Conservation (phyloP, 2,113 vertebrate genomes). For the Odontesthes bonariensis region DNA sequence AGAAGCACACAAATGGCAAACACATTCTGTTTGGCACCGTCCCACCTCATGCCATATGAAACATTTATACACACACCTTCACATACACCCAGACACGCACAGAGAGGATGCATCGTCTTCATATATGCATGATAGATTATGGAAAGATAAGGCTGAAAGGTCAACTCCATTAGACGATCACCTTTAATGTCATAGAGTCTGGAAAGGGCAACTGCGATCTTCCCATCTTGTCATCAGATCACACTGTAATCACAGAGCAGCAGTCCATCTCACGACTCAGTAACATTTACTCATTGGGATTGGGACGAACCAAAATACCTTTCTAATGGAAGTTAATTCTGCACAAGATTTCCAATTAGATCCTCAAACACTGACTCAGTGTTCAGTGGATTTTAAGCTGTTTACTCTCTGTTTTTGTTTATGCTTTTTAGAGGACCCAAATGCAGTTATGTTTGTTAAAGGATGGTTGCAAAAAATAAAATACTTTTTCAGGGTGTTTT, state of each 20-base stretch:
- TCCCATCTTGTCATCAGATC: slow-evolving; percentile 29
- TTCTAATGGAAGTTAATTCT: slow-evolving; percentile 10
- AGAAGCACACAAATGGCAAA: slow-evolving; percentile 4
- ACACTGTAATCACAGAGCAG: slow-evolving; percentile 38
- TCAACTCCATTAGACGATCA: slow-evolving; percentile 74
- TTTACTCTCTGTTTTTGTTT: too few relatives aligned
- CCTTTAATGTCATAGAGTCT: slow-evolving; percentile 73
- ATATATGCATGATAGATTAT: slow-evolving; percentile 63
- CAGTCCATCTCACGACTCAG: slow-evolving; percentile 20
- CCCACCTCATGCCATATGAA: slow-evolving; percentile 4
- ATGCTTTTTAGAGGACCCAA: too few relatives aligned
- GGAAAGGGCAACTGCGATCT: slow-evolving; percentile 60
- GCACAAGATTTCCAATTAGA: neutral
- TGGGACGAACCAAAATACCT: neutral
- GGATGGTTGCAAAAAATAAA: neutral
- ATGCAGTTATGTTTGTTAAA: too few relatives aligned
- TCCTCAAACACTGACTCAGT: slow-evolving; percentile 22
- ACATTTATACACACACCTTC: slow-evolving; percentile 8
- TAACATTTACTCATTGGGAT: slow-evolving; percentile 1
- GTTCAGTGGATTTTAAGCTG: slow-evolving; percentile 1
- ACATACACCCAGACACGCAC: slow-evolving; percentile 11
- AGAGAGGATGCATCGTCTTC: slow-evolving; percentile 32
- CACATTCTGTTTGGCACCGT: neutral
- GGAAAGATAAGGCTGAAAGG: slow-evolving; percentile 70
- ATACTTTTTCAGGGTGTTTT: too few relatives aligned